Evolutionary conservation across 2,797 vertebrate genomes (phyloP), one percentile per base, ranked within the genome.

Genomic region (Aythya fuligula): DNA sequence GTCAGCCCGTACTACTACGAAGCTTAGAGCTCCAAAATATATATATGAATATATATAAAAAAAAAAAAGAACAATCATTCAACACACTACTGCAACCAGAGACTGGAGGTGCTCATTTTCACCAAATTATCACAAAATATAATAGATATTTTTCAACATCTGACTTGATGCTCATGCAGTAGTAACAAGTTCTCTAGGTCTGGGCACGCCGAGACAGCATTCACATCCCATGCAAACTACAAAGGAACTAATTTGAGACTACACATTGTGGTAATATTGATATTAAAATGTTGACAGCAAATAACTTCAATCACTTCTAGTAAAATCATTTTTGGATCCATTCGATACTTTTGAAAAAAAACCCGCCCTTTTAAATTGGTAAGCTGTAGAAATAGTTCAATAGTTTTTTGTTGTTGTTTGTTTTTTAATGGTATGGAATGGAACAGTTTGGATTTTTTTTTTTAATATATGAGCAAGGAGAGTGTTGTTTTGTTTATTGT

Each of bases 221-320:
- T 98, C 98, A 98, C 98, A 98, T 98, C 98, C 98, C 98, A 98
- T 99, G 98, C 98, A 98, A 98, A 98, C 98, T 98, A 98, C 98
- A 98, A 98, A 98, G 98, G 98, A 98, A 98, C 97, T 98, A 97
- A 96, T 97, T 97, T 97, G 98, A 98, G 97, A 98, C 97, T 97
- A 98, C 97, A 98, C 97, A 98, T 98, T 98, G 97, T 98, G 98
- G 97, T 98, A 98, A 98, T 98, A 98, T 98, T 98, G 98, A 98
- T 98, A 98, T 98, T 98, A 98, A 98, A 98, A 98, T 87, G 88
- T 97, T 87, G 97, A 98, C 97, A 98, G 97, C 97, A 98, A 97
- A 95, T 95, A 97, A 98, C 97, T 97, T 97, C 96, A 96, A 96
- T 97, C 85, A 60, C 49, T 0, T 97, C 97, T 97, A 97, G 91